These are phyloP conservation scores for Leptinotarsa defecta DNA, from an alignment of 1,140 invertebrate species.

Conservation along the genomic window DNA sequence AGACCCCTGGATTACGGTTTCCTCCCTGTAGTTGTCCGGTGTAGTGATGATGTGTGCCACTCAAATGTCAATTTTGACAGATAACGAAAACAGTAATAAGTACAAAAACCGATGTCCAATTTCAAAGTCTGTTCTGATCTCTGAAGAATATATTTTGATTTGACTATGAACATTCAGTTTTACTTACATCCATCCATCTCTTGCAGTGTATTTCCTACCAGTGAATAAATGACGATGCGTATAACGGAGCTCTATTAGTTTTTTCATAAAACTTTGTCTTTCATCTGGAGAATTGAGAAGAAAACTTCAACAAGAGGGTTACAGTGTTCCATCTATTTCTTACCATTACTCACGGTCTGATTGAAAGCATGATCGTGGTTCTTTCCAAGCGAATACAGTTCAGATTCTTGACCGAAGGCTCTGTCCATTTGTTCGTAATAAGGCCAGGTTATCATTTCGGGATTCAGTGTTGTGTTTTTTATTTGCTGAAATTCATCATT, in stretches of 20 bases:
- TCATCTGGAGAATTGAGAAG: conserved; percentile 13
- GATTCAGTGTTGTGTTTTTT: conserved; percentile 31
- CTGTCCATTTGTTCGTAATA: conserved; percentile 42
- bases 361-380: conserved; percentile 8
- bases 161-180: neutral
- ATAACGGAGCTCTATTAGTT: conserved; percentile 35
- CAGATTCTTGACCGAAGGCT: conserved; percentile 26
- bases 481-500: conserved; percentile 31
- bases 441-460: conserved; percentile 36
- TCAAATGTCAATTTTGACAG: too few relatives aligned
- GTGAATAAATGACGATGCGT: conserved; percentile 34
- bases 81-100: too few relatives aligned
- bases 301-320: too few relatives aligned
- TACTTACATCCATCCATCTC: conserved; percentile 41
- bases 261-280: conserved; percentile 34
- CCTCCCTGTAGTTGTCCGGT: too few relatives aligned
- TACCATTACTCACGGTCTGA: conserved; percentile 23
- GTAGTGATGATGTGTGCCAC: too few relatives aligned
- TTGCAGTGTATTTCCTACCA: conserved; percentile 37
- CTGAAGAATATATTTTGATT: too few relatives aligned
- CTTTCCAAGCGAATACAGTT: conserved; percentile 15
- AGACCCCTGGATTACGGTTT: too few relatives aligned
- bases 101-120: too few relatives aligned
- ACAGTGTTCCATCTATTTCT: neutral
- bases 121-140: too few relatives aligned